Base-by-base conservation (phyloP, 1,140 invertebrate species). In the Megalopta genalis region DNA sequence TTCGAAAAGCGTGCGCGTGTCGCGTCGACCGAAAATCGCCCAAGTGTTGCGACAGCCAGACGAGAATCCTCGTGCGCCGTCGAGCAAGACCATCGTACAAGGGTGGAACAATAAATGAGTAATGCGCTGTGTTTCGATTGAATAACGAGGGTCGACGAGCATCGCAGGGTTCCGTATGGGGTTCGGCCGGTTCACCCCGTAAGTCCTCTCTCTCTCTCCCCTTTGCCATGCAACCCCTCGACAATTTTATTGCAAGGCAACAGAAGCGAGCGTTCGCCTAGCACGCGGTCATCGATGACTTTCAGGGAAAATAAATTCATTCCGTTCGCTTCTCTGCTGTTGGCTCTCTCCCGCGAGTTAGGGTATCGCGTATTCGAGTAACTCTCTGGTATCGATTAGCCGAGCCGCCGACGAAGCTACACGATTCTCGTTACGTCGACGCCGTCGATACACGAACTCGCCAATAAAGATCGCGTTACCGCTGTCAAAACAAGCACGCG, bases 21-120 rank as follows among this genome's bases (percentile, higher is more conserved):
- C 42, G 10, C 32, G 42, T 46, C 42, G 42, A 0, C 16, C 16
- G 16, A n/a, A 57, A 57, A 57, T 57, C 54, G 54, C 18, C 6
- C 9, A 57, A 57, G 54, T 57, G 54, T 57, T 9, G 54, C 54
- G 18, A n/a, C 54, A n/a, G 54, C 54, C 54, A 57, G 54, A 57
- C 8, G 54, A 18, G n/a, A 57, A 57, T 57, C n/a, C 54, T 57
- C 54, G 54, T n/a, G n/a, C 54, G 54, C 54, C 21, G n/a, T n/a
- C 54, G 21, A 57, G 54, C 54, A 9, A 57, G n/a, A 52, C 49
- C 54, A n/a, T 57, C 21, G 54, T 57, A 57, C 54, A 57, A 57
- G 54, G 54, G 54, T 57, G n/a, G 54, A n/a, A 57, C 54, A 57
- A 57, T 57, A 57, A n/a, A 57, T 57, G 54, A 57, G 54, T 57